These are phyloP conservation scores for Myzus persicae DNA, from an alignment of 1,140 invertebrate genomes.

Conservation along the genomic window DNA sequence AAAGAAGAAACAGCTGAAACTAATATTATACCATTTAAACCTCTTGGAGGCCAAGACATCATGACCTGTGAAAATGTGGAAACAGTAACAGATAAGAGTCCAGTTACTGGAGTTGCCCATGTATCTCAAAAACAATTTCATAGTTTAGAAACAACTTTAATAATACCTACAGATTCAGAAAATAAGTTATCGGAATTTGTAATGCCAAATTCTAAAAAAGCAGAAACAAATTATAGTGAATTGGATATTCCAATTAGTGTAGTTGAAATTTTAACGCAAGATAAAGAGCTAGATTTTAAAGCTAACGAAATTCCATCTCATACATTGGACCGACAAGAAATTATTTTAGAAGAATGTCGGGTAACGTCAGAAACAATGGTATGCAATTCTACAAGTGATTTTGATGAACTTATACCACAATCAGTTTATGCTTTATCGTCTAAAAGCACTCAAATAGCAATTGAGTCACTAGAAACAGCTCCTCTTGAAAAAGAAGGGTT, in stretches of 20 bases:
- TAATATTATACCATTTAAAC: conserved; percentile 38
- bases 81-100: conserved; percentile 61
- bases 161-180: conserved; percentile 61
- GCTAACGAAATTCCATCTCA: background rate
- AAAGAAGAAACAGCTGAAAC: conserved; percentile 56
- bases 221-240: conserved; percentile 62
- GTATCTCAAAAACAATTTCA: conserved; percentile 59
- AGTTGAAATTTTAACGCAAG: conserved; percentile 62
- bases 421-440: background rate
- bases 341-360: conserved; percentile 62
- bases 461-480: background rate
- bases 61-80: conserved; percentile 57
- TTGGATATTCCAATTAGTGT: conserved; percentile 61
- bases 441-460: background rate
- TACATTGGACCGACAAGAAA: conserved; percentile 60
- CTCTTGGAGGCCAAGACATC: background rate
- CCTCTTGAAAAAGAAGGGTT: conserved; percentile 45
- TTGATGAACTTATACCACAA: conserved; percentile 25
- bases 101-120: conserved; percentile 63
- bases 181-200: conserved; percentile 60
- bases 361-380: conserved; percentile 43
- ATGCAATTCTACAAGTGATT: conserved; percentile 19
- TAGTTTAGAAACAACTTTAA: conserved; percentile 60
- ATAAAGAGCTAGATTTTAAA: conserved; percentile 62
- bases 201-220: conserved; percentile 60